Evolutionary conservation across 2,113 vertebrate genomes (phyloP).

Genomic region (Strix aluco): DNA sequence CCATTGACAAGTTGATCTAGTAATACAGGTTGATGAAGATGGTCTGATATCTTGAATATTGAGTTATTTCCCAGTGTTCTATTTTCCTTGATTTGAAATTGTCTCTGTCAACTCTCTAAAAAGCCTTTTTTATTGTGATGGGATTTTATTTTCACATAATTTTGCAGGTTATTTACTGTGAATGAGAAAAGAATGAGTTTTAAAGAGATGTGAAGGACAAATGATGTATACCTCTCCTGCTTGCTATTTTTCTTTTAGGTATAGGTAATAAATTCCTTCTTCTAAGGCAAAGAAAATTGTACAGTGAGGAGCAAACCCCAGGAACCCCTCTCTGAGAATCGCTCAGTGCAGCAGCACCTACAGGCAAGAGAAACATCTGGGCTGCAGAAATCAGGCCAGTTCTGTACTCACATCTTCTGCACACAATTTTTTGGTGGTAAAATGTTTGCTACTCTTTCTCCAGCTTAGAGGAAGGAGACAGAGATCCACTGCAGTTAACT

Average conservation of each 20-base stretch:
- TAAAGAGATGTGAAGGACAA: background rate
- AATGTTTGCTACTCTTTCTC: background rate
- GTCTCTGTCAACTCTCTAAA: background rate
- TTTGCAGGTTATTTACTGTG: background rate
- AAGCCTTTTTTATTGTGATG: background rate
- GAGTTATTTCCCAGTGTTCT: background rate
- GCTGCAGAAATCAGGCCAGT: background rate
- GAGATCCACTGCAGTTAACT: background rate
- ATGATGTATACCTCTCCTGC: background rate
- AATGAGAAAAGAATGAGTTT: background rate
- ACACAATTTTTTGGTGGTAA: fast-evolving
- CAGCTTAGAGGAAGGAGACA: background rate
- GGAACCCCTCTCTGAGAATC: background rate
- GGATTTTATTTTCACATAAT: conserved; percentile 4
- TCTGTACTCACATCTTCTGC: background rate
- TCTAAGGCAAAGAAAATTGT: background rate
- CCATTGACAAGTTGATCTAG: background rate
- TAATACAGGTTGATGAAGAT: conserved; percentile 13
- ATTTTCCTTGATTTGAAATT: conserved; percentile 11
- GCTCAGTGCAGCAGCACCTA: background rate
- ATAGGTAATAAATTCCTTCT: background rate
- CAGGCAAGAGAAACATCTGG: background rate
- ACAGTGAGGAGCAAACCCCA: background rate
- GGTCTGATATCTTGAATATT: background rate
- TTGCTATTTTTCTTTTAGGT: background rate